Evolutionary conservation across 2,113 vertebrate genomes (phyloP), one percentile per base, ranked within the genome.

Genomic region (Manacus vitellinus): DNA sequence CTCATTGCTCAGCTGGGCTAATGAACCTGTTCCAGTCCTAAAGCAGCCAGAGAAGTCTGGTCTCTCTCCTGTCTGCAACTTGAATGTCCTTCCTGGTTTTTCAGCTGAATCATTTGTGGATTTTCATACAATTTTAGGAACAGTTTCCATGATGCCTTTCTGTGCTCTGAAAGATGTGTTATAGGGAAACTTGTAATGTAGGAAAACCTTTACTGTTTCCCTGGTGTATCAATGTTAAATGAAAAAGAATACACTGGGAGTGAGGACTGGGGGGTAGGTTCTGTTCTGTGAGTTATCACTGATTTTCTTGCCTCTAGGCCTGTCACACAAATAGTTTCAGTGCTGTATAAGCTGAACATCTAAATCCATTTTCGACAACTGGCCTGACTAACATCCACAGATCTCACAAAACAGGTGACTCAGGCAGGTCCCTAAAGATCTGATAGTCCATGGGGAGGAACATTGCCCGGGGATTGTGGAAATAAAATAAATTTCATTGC

Each of bases 91-190:
- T 92, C 84, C 76, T 90, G 77, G 79, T 61, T 83, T 95, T 93
- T 90, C 92, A 89, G 75, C 77, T 83, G 86, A 94, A 61, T 89
- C 55, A n/a, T 77, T 91, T 77, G 62, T 74, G 85, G 71, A 66
- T 85, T 77, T 91, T 77, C 49, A 78, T 94, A 79, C 41, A 81
- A 54, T 95, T 94, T 92, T 84, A 89, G 81, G 46, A 90, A 67
- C 58, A 81, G 35, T 87, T 88, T 82, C 84, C 61, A 41, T 88
- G 51, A 79, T 95, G 59, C 47, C 95, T 71, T 96, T 83, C 41
- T 74, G 67, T 94, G 66, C 27, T 94, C 82, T 96, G 83, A 71
- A 96, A 82, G 17, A 33, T 39, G 23, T 75, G 25, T 35, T 75
- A 49, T 15, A 73, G 85, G 75, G 95, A 86, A 85, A 39, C 6